Conservation (phyloP, 1,140 invertebrate genomes). For the silkworm (Bombyx mori) region DNA sequence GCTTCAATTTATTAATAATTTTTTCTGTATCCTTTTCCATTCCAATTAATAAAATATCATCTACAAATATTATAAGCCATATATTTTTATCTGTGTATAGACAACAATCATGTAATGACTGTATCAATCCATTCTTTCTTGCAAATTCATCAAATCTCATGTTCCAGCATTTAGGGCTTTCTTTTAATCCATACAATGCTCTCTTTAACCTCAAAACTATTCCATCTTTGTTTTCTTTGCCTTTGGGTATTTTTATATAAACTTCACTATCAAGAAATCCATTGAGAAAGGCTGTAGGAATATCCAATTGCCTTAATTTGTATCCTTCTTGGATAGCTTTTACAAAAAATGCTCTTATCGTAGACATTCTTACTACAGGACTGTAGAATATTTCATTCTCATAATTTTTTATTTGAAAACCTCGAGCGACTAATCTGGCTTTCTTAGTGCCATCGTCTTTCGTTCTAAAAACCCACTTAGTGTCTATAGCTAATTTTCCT, state of each 20-base stretch:
- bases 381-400: not conserved
- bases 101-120: conserved; percentile 20
- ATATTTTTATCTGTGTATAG: conserved; percentile 12
- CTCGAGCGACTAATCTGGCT: conserved; percentile 21
- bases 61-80: conserved; percentile 17
- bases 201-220: conserved; percentile 16
- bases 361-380: conserved; percentile 1
- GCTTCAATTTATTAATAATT: conserved; percentile 9
- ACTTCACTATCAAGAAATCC: not conserved
- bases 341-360: not conserved
- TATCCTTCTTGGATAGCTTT: no score
- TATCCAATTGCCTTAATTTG: not conserved
- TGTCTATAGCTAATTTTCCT: conserved; percentile 22
- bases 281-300: conserved; percentile 2
- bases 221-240: not conserved
- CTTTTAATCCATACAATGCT: conserved; percentile 18
- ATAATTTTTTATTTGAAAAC: conserved; percentile 19
- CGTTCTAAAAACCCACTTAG: conserved; percentile 21
- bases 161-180: conserved; percentile 17
- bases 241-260: not conserved
- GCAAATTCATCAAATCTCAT: conserved; percentile 13
- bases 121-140: conserved; percentile 11
- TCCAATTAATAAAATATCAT: conserved; percentile 16
- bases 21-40: not conserved
- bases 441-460: conserved; percentile 27